Evolutionary conservation across 2,888 invertebrate species (phyloP), one percentile per base, ranked within the genome.

Genomic region (Drosophila mulleri): DNA sequence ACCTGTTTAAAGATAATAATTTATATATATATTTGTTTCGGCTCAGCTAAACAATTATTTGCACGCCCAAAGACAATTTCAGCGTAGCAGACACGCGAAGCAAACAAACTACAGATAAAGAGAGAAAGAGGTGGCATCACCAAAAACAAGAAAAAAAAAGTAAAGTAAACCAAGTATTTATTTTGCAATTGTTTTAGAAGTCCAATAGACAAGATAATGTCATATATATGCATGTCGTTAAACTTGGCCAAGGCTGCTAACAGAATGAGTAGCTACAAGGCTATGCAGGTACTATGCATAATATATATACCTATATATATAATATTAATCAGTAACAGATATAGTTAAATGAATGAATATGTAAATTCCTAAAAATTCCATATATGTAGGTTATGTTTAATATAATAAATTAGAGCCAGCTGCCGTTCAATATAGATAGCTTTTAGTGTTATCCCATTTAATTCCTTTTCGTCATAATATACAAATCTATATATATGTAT

Each of bases 1-100:
- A 83, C 65, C 85, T 88, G 83, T 81, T 81, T 52, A 83, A 85
- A 82, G 74, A 74, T 74, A 71, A 63, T 57, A 69, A 60, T 57
- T 41, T 26, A 6, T 23, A 23, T 23, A 3, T 26, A 26, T 26
- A 3, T 26, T 26, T 26, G 0, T 26, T 1, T 54, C 14, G 23
- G 44, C 69, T 68, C 71, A 72, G 74, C 74, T 85, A 79, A 60
- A 37, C 72, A 72, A 83, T 80, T 79, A 80, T 79, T 79, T 77
- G 74, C 65, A 60, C 54, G 48, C 42, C 47, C 32, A 52, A 63
- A 69, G 41, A 59, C 41, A 63, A 67, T 58, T 58, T 64, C 35
- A 41, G 57, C 32, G 29, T 29, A 44, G 41, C 14, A 44, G 69
- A 72, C 72, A 81, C 74, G 69, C 67, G 58, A 66, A 64, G 54